Conservation (phyloP, 2,888 invertebrate genomes). For the Electrophaes corylata region DNA sequence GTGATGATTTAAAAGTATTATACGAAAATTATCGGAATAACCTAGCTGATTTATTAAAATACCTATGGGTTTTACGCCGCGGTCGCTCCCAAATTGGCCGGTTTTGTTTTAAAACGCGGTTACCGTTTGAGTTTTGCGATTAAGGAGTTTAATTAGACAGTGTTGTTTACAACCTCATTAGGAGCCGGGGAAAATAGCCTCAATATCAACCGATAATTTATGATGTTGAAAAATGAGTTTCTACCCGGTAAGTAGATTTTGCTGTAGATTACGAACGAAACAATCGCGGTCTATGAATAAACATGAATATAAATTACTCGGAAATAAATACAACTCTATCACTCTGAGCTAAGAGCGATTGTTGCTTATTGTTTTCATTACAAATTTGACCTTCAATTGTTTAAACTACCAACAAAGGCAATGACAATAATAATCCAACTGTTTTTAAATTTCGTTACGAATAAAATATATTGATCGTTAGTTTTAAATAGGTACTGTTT, state of each 20-base stretch:
- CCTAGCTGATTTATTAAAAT: slow-evolving; percentile 5
- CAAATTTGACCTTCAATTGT: slow-evolving; percentile 58
- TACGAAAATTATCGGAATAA: too few relatives aligned
- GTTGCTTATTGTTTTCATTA: slow-evolving; percentile 37
- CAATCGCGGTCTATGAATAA: slow-evolving; percentile 68
- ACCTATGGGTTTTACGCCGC: slow-evolving; percentile 66
- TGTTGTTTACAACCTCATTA: slow-evolving; percentile 84
- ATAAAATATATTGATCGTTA: neutral
- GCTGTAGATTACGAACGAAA: slow-evolving; percentile 65
- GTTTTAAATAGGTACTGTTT: too few relatives aligned
- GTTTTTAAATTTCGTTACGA: neutral
- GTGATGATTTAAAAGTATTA: too few relatives aligned
- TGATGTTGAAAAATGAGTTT: slow-evolving; percentile 80
- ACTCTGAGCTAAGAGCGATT: slow-evolving; percentile 40
- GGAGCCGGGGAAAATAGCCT: slow-evolving; percentile 71
- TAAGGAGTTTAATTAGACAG: slow-evolving; percentile 84
- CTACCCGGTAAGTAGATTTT: slow-evolving; percentile 65
- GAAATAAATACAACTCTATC: slow-evolving; percentile 43
- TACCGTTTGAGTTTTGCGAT: slow-evolving; percentile 84
- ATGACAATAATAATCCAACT: slow-evolving; percentile 1
- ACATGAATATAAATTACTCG: slow-evolving; percentile 57
- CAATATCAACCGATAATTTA: slow-evolving; percentile 79
- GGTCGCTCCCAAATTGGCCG: slow-evolving; percentile 82
- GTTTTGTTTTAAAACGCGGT: slow-evolving; percentile 83
- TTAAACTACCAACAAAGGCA: slow-evolving; percentile 46